Evolutionary conservation across 2,888 invertebrate species (phyloP).

Genomic region (Zele albiditarsus): DNA sequence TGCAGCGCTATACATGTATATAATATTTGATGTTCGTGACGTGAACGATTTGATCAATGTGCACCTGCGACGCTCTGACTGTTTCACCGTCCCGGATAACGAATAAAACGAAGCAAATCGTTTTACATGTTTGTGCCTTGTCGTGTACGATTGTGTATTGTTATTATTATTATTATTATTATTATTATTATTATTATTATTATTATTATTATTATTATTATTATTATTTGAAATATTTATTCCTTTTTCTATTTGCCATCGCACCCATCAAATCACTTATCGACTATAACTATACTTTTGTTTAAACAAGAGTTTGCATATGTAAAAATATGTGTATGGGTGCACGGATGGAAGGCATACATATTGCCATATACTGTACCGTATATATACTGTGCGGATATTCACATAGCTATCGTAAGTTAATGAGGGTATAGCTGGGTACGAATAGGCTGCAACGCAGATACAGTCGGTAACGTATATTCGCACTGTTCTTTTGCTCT

Average conservation of each 20-base stretch:
- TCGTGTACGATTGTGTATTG: not conserved
- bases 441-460: conserved; percentile 38
- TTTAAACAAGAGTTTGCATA: too few species aligned
- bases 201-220: not conserved
- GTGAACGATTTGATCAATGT: conserved; percentile 25
- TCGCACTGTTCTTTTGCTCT: not conserved
- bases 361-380: not conserved
- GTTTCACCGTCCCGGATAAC: not conserved
- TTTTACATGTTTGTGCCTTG: not conserved
- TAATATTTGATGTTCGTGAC: conserved; percentile 36
- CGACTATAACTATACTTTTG: too few species aligned
- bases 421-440: conserved; percentile 20
- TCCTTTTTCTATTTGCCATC: too few species aligned
- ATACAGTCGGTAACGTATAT: conserved; percentile 23
- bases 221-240: not conserved
- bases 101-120: not conserved
- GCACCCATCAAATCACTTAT: too few species aligned
- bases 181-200: not conserved
- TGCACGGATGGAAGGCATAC: conserved; percentile 17
- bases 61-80: conserved; percentile 22
- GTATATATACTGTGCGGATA: too few species aligned
- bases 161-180: not conserved
- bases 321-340: conserved; percentile 4
- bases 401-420: not conserved
- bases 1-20: not conserved